phyloP scores from a whole-genome alignment of 2,888 invertebrate species.

The Drosophila merina region DNA sequence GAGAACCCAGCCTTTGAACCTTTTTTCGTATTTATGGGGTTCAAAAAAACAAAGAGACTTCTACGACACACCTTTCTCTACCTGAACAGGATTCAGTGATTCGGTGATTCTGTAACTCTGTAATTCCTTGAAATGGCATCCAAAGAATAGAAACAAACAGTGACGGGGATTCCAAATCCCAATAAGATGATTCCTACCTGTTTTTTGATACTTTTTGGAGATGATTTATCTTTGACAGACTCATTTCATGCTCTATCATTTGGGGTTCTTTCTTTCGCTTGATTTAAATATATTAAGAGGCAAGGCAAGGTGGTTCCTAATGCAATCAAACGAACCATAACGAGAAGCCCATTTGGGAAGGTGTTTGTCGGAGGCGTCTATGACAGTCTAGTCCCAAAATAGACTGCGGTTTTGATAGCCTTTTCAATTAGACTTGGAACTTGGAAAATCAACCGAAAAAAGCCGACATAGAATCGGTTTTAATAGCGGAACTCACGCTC shows the following conservation, averaged over 20 bases:
- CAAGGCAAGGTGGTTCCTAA: constrained; percentile 55
- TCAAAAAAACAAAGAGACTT: constrained; percentile 8
- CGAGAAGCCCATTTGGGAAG: constrained; percentile 32
- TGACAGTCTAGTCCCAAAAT: constrained; percentile 13
- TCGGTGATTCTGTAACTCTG: constrained; percentile 32
- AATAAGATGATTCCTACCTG: constrained; percentile 35
- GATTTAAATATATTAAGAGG: constrained; percentile 57
- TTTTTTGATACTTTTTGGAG: constrained; percentile 36
- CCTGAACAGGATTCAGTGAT: constrained; percentile 61
- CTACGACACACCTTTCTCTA: constrained; percentile 41
- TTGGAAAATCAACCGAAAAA: constrained; percentile 21
- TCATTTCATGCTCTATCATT: constrained; percentile 68
- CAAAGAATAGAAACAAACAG: constrained; percentile 18
- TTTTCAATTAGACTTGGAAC: constrained; percentile 46
- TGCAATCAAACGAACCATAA: constrained; percentile 35
- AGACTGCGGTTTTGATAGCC: constrained; percentile 7
- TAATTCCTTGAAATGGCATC: constrained; percentile 52
- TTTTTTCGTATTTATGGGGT: constrained; percentile 29
- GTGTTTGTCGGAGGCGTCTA: constrained; percentile 45
- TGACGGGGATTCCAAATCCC: constrained; percentile 8
- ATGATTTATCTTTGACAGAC: constrained; percentile 71
- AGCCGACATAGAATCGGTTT: constrained; percentile 34
- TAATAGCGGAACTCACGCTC: constrained; percentile 56
- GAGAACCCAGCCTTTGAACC: constrained; percentile 26
- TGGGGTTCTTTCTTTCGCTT: constrained; percentile 31